Evolutionary conservation across 2,888 invertebrate genomes (phyloP).

Genomic region (Furcula furcula): DNA sequence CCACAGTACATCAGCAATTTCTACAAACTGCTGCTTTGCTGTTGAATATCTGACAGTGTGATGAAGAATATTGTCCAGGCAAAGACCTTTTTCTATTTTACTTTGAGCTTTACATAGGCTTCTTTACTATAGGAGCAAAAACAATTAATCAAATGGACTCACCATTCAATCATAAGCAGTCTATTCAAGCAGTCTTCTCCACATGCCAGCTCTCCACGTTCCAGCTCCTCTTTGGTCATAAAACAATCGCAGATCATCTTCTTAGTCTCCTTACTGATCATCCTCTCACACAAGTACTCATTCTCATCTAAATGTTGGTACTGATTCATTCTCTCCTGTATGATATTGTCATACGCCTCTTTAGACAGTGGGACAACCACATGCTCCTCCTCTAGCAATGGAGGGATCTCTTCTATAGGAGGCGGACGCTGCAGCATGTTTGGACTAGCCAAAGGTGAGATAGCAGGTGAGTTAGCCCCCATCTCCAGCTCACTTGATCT

Average conservation of each 20-base stretch:
- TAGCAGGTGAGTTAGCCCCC: conserved; percentile 70
- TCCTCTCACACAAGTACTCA: conserved; percentile 91
- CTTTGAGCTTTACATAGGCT: no score
- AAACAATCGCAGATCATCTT: conserved; percentile 98
- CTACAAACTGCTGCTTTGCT: no score
- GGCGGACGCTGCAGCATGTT: conserved; percentile 53
- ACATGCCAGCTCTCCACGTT: conserved; percentile 92
- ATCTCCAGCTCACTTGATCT: conserved; percentile 89
- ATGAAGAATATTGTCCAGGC: no score
- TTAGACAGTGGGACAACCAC: conserved; percentile 46
- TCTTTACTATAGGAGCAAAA: no score
- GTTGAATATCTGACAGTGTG: no score
- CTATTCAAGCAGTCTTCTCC: conserved; percentile 98
- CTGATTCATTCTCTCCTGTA: conserved; percentile 84
- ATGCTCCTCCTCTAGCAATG: conserved; percentile 42
- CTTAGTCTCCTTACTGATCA: conserved; percentile 93
- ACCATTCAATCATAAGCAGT: conserved; percentile 99
- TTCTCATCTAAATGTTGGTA: conserved; percentile 93
- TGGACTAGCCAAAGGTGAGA: conserved; percentile 66
- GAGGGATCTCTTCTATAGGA: conserved; percentile 43
- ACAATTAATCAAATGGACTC: conserved; percentile 41
- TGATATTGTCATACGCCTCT: conserved; percentile 74
- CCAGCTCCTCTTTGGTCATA: conserved; percentile 93
- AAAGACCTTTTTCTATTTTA: no score
- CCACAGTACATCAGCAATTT: no score